A percentile compares a stretch with the other conserved stretches of the same genome.
These are phyloP conservation scores for Cataglyphis altisquamis DNA, from an alignment of 2,888 invertebrate species.

Conservation along the genomic window DNA sequence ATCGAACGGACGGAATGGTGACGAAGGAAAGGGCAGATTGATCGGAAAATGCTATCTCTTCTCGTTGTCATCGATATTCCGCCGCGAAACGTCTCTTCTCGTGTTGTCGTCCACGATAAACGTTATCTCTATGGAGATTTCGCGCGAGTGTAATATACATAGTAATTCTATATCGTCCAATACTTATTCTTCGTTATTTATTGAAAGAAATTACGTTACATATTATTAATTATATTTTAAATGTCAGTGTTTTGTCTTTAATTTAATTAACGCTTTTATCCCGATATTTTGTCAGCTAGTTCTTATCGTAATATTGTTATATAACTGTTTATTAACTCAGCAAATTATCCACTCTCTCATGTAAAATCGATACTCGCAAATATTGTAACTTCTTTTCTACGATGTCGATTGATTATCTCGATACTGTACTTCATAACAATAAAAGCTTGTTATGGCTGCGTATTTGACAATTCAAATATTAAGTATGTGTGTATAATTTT, in stretches of 20 bases:
- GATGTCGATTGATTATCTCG: too few species aligned
- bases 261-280: background rate
- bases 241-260: background rate
- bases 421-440: too few species aligned
- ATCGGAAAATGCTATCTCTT: constrained; percentile 51
- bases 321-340: background rate
- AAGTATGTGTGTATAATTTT: too few species aligned
- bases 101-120: background rate
- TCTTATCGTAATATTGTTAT: background rate
- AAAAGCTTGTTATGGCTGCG: too few species aligned
- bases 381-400: too few species aligned
- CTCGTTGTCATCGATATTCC: constrained; percentile 50
- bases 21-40: constrained; percentile 45
- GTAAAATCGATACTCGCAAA: too few species aligned
- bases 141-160: background rate
- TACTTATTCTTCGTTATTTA: background rate
- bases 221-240: background rate
- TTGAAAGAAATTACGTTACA: background rate
- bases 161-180: background rate
- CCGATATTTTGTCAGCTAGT: background rate
- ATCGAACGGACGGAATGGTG: constrained; percentile 30
- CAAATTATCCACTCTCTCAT: background rate
- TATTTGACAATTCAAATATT: too few species aligned
- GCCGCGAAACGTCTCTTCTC: constrained; percentile 33
- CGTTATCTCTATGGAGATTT: constrained; percentile 29